Conservation (phyloP, 2,797 vertebrate genomes). For the Micrastur ruficollis region DNA sequence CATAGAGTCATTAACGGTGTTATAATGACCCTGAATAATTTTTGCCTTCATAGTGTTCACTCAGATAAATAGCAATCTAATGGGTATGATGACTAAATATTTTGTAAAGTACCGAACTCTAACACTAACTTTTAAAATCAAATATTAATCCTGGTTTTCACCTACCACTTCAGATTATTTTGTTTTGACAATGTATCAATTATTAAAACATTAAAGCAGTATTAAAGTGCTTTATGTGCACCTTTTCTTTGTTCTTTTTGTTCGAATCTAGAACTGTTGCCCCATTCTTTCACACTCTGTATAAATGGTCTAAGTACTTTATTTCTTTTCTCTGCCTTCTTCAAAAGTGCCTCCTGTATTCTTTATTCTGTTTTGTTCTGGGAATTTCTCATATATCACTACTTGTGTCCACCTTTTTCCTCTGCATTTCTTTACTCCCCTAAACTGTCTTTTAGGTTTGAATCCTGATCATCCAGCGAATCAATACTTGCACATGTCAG, state of each 20-base stretch:
- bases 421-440: neutral
- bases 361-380: neutral
- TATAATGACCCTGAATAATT: neutral
- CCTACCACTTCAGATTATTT: neutral
- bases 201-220: neutral
- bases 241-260: neutral
- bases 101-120: neutral
- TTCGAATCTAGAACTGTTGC: neutral
- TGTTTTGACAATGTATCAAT: neutral
- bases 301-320: neutral
- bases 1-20: neutral
- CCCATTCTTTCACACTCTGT: neutral
- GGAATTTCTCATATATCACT: neutral
- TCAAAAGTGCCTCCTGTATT: neutral
- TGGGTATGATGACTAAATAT: neutral
- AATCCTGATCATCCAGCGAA: neutral
- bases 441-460: neutral
- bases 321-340: neutral
- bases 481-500: rapidly evolving
- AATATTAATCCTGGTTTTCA: neutral
- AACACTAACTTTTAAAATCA: neutral
- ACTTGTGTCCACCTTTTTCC: neutral
- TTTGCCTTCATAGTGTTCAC: neutral
- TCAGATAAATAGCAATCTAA: neutral
- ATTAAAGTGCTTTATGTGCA: neutral